Evolutionary conservation across 2,113 vertebrate species (phyloP).

Genomic region (Bambusicola thoracicus): DNA sequence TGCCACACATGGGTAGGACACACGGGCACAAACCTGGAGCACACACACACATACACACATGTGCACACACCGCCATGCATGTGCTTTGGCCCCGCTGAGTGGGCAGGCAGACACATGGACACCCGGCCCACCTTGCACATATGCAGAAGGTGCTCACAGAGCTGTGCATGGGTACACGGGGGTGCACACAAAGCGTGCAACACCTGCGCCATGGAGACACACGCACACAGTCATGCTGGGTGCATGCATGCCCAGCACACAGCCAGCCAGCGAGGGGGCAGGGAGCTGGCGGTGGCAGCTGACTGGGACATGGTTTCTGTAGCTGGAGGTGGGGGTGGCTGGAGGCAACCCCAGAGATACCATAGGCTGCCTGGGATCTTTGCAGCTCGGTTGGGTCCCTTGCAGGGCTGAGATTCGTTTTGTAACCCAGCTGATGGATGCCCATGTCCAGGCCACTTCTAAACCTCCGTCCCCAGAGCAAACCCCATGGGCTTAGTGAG

Average conservation of each 20-base stretch:
- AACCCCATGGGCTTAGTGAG: neutral
- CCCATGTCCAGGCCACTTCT: neutral
- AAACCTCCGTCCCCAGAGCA: neutral
- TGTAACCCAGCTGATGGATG: fast-evolving
- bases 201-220: fast-evolving
- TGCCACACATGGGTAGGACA: neutral
- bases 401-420: fast-evolving
- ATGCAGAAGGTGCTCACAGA: fast-evolving
- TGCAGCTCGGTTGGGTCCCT: fast-evolving
- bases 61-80: fast-evolving
- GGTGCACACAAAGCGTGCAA: fast-evolving
- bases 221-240: fast-evolving
- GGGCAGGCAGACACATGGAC: no score
- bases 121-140: neutral
- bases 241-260: no score
- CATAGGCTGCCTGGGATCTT: neutral
- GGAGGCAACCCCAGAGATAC: neutral
- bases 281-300: neutral
- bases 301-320: neutral
- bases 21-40: neutral
- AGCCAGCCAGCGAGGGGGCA: fast-evolving
- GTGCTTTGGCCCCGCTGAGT: neutral
- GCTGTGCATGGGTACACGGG: neutral
- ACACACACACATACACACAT: no score
- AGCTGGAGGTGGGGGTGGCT: neutral